A percentile compares a stretch with the other conserved stretches of the same genome.
Evolutionary conservation across 2,113 vertebrate species (phyloP).

Genomic region (Chlamydotis undulata): DNA sequence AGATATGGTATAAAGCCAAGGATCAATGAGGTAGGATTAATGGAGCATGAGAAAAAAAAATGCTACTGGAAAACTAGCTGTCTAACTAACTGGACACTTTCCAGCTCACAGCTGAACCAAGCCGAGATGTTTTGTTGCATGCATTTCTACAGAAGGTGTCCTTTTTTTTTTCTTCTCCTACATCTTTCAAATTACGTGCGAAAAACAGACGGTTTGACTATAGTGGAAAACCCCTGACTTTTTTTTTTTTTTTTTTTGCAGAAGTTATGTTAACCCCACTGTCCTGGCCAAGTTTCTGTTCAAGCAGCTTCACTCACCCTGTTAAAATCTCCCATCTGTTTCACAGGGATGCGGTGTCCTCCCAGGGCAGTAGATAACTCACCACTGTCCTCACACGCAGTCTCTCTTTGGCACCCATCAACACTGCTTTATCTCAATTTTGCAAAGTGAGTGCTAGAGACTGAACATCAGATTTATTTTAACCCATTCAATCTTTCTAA

Average conservation of each 20-base stretch:
- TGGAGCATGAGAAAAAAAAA: background rate
- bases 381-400: accelerated
- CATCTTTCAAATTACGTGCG: background rate
- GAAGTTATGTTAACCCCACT: background rate
- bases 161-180: background rate
- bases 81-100: background rate
- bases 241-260: background rate
- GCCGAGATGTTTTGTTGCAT: background rate
- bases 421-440: background rate
- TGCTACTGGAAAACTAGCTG: background rate
- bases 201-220: background rate
- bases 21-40: background rate
- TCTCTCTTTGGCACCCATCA: no score
- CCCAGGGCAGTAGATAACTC: background rate
- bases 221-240: background rate
- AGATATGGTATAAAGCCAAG: background rate
- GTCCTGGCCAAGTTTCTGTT: background rate
- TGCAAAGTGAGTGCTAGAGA: background rate
- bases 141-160: background rate
- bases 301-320: background rate
- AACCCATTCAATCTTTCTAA: background rate
- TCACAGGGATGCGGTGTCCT: background rate
- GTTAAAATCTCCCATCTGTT: background rate
- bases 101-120: background rate
- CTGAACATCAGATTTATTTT: background rate